phyloP scores from a whole-genome alignment of 1,140 invertebrate species.

The Drosophila seguyi region DNA sequence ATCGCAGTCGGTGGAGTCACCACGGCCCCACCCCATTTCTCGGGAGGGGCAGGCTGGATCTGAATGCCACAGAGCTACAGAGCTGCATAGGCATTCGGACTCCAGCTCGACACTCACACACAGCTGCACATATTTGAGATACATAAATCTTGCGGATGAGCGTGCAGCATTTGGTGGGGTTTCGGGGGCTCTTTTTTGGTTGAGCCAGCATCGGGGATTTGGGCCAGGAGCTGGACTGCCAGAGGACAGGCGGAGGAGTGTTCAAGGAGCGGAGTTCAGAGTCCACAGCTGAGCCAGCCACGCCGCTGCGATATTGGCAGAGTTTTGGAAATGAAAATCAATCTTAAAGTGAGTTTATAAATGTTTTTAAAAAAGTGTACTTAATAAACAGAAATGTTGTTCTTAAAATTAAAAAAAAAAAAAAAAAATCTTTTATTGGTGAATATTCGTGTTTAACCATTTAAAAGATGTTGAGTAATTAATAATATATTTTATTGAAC shows the following conservation, averaged over 20 bases:
- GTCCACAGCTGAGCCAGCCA: conserved; percentile 35
- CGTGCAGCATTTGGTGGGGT: conserved; percentile 62
- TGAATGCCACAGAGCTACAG: conserved; percentile 31
- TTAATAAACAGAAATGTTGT: neutral
- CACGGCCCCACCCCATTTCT: conserved; percentile 9
- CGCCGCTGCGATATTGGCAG: conserved; percentile 15
- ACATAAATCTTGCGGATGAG: conserved; percentile 82
- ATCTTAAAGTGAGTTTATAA: neutral
- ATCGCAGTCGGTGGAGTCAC: conserved; percentile 52
- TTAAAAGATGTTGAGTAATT: no score
- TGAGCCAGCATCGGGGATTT: conserved; percentile 43
- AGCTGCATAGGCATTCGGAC: conserved; percentile 73
- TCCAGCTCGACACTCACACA: conserved; percentile 50
- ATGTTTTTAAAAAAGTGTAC: neutral
- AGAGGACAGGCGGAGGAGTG: neutral
- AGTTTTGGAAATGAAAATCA: neutral
- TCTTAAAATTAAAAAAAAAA: no score
- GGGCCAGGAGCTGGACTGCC: conserved; percentile 12
- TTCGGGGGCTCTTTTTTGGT: conserved; percentile 45
- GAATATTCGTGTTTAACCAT: no score
- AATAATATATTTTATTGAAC: no score
- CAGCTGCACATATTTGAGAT: conserved; percentile 71
- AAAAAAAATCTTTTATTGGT: no score
- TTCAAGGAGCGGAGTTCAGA: conserved; percentile 4
- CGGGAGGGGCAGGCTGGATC: conserved; percentile 33